A percentile compares a stretch with the other conserved stretches of the same genome.
These are phyloP conservation scores for Lynx canadensis DNA, from an alignment of 2,113 vertebrate genomes.

Conservation along the genomic window DNA sequence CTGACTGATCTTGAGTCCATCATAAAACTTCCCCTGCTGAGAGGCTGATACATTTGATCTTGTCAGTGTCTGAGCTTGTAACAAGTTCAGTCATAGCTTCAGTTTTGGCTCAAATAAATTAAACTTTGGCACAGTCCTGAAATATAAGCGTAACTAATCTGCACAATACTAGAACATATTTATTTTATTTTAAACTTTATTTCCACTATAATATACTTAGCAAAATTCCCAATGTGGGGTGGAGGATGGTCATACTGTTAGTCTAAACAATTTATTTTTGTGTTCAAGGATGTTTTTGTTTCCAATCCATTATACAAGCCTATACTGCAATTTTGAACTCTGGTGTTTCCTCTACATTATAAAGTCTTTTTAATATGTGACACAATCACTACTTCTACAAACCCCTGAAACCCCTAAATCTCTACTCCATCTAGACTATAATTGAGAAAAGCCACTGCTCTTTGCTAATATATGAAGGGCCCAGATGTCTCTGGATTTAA, in stretches of 20 bases:
- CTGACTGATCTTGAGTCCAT: not conserved
- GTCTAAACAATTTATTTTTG: not conserved
- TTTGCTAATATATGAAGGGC: not conserved
- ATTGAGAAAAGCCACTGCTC: not conserved
- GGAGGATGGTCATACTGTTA: not conserved
- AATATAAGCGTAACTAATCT: not conserved
- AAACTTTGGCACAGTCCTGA: not conserved
- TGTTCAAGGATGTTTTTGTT: not conserved
- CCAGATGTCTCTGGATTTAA: not conserved
- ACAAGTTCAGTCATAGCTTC: not conserved
- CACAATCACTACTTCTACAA: not conserved
- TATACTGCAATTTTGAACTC: not conserved
- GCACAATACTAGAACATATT: not conserved
- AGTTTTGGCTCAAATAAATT: not conserved
- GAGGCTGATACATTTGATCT: not conserved
- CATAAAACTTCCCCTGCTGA: not conserved
- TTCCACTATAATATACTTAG: not conserved
- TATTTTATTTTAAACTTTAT: not conserved
- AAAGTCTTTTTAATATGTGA: not conserved
- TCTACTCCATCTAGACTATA: not conserved
- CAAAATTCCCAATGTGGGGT: not conserved
- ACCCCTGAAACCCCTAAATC: rapidly evolving
- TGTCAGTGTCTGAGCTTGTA: not conserved
- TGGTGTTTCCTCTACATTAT: not conserved
- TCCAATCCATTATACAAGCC: not conserved